Percentiles rank a stretch among this genome's conserved stretches.
Evolutionary conservation across 2,888 invertebrate genomes (phyloP).

Genomic region (Gymnoscelis rufifasciata): DNA sequence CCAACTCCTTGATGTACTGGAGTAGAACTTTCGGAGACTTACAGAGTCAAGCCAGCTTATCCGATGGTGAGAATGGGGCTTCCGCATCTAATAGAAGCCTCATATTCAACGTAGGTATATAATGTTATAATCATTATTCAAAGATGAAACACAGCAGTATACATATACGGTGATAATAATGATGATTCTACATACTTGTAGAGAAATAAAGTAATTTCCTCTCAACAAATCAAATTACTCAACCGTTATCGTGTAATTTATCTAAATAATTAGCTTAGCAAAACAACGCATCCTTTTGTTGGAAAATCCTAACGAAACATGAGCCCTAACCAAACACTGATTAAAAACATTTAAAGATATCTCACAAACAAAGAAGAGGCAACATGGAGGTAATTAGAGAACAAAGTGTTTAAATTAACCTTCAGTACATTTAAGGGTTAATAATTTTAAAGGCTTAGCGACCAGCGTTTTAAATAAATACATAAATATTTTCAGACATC

Average conservation of each 20-base stretch:
- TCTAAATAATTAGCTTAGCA: background rate
- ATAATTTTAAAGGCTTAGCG: slow-evolving; percentile 23
- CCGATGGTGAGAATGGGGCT: no score
- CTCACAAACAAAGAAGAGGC: slow-evolving; percentile 25
- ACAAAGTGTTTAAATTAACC: slow-evolving; percentile 63
- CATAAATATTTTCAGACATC: no score
- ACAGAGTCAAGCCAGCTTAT: no score
- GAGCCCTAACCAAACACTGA: slow-evolving; percentile 15
- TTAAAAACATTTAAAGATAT: slow-evolving; percentile 22
- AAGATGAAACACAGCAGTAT: no score
- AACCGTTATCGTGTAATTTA: background rate
- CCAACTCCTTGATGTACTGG: no score
- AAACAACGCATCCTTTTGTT: slow-evolving; percentile 7
- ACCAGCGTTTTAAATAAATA: background rate
- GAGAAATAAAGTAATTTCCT: no score
- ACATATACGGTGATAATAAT: no score
- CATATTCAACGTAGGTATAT: no score
- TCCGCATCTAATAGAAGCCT: no score
- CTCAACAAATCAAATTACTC: background rate
- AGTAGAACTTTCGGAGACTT: no score
- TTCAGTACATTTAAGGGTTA: slow-evolving; percentile 29
- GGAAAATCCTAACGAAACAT: slow-evolving; percentile 7
- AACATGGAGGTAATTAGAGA: slow-evolving; percentile 55
- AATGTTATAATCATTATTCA: no score
- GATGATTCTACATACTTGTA: no score